Evolutionary conservation across 2,797 vertebrate species (phyloP), one percentile per base, ranked within the genome.

Genomic region (Lepus oiostolus): DNA sequence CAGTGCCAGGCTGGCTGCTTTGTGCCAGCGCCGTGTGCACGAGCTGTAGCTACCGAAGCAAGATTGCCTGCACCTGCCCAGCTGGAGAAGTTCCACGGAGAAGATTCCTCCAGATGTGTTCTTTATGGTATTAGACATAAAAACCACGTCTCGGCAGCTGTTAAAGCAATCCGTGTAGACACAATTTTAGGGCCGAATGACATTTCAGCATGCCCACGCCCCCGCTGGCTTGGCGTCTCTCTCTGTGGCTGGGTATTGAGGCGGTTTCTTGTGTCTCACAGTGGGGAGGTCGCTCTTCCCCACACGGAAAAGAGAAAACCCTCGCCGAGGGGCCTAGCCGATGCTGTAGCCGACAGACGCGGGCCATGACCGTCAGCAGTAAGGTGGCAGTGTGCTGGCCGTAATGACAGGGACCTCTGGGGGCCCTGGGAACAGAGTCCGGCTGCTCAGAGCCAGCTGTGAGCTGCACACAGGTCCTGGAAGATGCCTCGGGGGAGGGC

Each of bases 151-250:
- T 85, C 52, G 17, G 28, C 60, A 1, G 68, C 85, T 52, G 75
- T 96, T 90, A 90, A 94, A 93, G 79, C 94, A 85, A 90, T 88
- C 94, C 94, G 90, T 38, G 88, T 82, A 94, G 90, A 96, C 88
- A 68, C 90, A 50, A 82, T 65, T 93, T 95, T 85, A 93, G 9
- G 60, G 82, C 70, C 3, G 30, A 79, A 76, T 62, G 95, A 60
- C 68, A 81, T 9, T 4, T 38, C 4, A 7, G 82, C 82, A 95
- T 32, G 95, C 94, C 68, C 4, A 1, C 14, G 4, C 63, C 68
- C 11, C 77, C 88, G 30, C 7, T 68, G 65, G 50, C 62, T 68
- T 58, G 47, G 50, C 86, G 8, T 58, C 4, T 71, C 26, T 74
- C 67, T 75, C 81, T 16, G 5, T 47, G 52, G 32, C 32, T 28